Evolutionary conservation across 2,797 vertebrate genomes (phyloP).

Genomic region (Megaceryle alcyon): DNA sequence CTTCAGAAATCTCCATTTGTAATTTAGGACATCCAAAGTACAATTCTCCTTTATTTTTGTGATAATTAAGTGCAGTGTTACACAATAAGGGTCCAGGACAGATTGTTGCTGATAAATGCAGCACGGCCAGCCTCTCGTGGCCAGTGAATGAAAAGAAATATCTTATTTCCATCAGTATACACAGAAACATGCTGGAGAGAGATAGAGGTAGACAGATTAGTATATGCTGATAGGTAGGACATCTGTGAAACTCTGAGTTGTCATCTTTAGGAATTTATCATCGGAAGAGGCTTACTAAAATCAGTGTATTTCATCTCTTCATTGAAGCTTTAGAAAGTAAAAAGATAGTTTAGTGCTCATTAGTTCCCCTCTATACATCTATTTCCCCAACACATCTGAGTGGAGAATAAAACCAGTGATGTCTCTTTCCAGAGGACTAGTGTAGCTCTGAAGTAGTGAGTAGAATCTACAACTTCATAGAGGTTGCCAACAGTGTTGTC

Average conservation of each 20-base stretch:
- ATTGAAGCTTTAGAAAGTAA: neutral
- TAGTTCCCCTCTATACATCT: neutral
- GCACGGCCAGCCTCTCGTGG: slow-evolving; percentile 68
- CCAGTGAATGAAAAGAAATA: neutral
- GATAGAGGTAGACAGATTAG: neutral
- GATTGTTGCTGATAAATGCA: neutral
- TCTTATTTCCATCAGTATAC: neutral
- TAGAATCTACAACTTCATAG: fast-evolving
- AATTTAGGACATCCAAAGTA: neutral
- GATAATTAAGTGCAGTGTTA: neutral
- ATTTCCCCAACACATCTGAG: neutral
- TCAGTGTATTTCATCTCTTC: neutral
- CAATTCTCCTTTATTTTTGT: neutral
- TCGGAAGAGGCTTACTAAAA: neutral
- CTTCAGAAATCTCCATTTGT: neutral
- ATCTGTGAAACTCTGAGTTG: neutral
- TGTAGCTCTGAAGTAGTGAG: neutral
- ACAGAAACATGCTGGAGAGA: too few species aligned
- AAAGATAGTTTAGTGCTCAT: neutral
- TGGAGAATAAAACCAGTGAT: neutral
- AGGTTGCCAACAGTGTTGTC: fast-evolving
- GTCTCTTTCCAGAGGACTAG: neutral
- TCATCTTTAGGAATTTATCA: neutral
- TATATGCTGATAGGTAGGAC: neutral
- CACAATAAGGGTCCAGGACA: fast-evolving